Conservation (phyloP, 2,113 vertebrate genomes). For the Lepus americanus region DNA sequence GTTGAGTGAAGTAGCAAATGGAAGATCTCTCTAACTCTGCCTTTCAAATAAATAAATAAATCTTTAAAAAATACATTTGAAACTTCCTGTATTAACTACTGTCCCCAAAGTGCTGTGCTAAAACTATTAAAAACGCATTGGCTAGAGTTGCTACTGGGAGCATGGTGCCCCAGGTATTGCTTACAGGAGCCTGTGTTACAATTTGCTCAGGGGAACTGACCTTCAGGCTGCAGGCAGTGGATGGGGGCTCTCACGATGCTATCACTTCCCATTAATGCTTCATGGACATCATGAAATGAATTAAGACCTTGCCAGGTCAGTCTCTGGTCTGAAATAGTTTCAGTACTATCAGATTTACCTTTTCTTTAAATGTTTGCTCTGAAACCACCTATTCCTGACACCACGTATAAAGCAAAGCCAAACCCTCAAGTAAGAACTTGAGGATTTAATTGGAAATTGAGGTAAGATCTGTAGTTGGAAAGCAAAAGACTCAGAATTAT, state of each 20-base stretch:
- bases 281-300: conserved; percentile 19
- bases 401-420: conserved; percentile 19
- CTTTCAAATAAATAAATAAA: too few relatives aligned
- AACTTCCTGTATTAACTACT: background rate
- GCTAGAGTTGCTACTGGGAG: background rate
- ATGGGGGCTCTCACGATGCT: background rate
- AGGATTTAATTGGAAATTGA: conserved; percentile 5
- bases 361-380: background rate
- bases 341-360: conserved; percentile 4
- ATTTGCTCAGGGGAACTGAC: background rate
- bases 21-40: too few relatives aligned
- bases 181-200: background rate
- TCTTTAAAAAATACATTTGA: background rate
- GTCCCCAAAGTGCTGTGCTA: background rate
- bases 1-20: too few relatives aligned
- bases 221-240: background rate
- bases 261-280: background rate
- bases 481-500: background rate
- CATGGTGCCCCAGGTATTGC: too few relatives aligned
- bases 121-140: background rate
- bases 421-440: background rate
- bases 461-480: background rate
- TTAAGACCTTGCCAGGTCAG: background rate
- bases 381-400: background rate
- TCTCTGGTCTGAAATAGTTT: background rate